phyloP scores from a whole-genome alignment of 2,888 invertebrate species.

The Caenorhabditis sulstoni region DNA sequence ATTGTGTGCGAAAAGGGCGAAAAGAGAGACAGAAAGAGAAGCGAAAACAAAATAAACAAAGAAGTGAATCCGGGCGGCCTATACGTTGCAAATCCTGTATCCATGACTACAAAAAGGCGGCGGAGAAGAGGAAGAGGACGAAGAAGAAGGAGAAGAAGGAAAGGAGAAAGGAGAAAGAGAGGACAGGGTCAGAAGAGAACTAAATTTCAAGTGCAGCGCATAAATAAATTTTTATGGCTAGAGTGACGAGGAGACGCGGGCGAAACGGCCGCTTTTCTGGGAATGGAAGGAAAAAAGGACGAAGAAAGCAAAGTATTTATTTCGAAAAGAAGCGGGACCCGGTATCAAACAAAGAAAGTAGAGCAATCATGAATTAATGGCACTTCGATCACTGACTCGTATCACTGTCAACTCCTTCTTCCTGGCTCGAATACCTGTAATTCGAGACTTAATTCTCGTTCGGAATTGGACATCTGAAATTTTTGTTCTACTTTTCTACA shows the following conservation, averaged over 20 bases:
- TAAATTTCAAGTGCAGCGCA: too few relatives aligned
- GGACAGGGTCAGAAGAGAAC: too few relatives aligned
- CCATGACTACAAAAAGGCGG: not conserved
- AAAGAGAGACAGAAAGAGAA: not conserved
- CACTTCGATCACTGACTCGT: slow-evolving; percentile 29
- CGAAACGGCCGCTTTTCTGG: too few relatives aligned
- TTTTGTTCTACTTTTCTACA: too few relatives aligned
- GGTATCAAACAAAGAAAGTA: too few relatives aligned
- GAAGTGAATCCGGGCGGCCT: not conserved
- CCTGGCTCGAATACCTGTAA: slow-evolving; percentile 22
- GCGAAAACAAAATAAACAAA: not conserved
- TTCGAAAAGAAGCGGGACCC: too few relatives aligned
- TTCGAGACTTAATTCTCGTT: not conserved
- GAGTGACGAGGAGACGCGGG: too few relatives aligned
- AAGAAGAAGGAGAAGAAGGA: too few relatives aligned
- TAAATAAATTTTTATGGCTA: too few relatives aligned
- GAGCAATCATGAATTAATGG: not conserved
- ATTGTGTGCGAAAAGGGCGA: not conserved
- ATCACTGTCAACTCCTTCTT: slow-evolving; percentile 26
- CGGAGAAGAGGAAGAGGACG: not conserved
- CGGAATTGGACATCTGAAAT: not conserved
- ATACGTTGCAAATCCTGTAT: not conserved
- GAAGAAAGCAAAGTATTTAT: too few relatives aligned
- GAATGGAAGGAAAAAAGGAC: too few relatives aligned
- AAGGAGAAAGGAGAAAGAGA: too few relatives aligned